phyloP scores from a whole-genome alignment of 2,888 invertebrate genomes.

The Hydroisotoma schaefferi region DNA sequence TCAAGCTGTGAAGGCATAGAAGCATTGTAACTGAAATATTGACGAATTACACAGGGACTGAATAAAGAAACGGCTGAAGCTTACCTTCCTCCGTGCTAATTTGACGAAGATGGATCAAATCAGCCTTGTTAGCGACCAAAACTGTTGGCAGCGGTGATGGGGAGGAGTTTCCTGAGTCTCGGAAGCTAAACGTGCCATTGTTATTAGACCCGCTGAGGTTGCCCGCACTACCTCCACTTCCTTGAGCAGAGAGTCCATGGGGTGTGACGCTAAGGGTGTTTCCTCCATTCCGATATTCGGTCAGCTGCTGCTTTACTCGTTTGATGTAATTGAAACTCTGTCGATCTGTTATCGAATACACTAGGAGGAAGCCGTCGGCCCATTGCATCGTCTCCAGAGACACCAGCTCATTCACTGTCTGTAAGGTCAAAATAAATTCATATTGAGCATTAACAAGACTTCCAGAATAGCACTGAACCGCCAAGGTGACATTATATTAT shows the following conservation, averaged over 20 bases:
- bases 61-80: no score
- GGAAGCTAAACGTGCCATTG: neutral
- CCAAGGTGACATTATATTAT: no score
- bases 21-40: no score
- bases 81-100: slow-evolving; percentile 79
- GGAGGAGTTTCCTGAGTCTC: neutral
- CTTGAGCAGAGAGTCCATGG: slow-evolving; percentile 10
- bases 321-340: slow-evolving; percentile 78
- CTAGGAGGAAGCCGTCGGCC: slow-evolving; percentile 84
- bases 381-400: slow-evolving; percentile 73
- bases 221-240: slow-evolving; percentile 17
- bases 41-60: no score
- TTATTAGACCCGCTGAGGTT: slow-evolving; percentile 2
- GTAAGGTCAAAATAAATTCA: slow-evolving; percentile 49
- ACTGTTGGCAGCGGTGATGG: slow-evolving; percentile 61
- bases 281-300: slow-evolving; percentile 54
- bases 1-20: no score
- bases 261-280: slow-evolving; percentile 23
- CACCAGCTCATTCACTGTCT: slow-evolving; percentile 71
- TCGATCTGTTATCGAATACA: slow-evolving; percentile 86
- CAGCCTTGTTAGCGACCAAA: slow-evolving; percentile 86
- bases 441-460: no score
- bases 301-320: slow-evolving; percentile 63
- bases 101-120: slow-evolving; percentile 85
- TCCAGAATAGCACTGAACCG: no score